Percentiles rank a stretch among this genome's conserved stretches.
phyloP scores from a whole-genome alignment of 2,797 vertebrate species.

The Chaunax sp. region DNA sequence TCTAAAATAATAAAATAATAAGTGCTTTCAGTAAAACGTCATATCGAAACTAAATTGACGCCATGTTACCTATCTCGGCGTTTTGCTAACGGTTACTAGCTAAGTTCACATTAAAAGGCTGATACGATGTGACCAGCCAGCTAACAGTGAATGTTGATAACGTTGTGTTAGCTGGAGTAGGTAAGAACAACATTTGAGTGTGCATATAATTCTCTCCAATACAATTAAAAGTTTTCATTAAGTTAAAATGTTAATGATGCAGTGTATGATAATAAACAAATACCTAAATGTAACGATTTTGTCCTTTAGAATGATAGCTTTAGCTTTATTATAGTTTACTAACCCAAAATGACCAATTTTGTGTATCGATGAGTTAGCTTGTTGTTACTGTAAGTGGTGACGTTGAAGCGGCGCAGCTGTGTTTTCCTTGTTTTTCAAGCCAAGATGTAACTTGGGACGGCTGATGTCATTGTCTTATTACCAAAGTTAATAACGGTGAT shows the following conservation, averaged over 20 bases:
- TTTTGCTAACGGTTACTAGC: conserved; percentile 38
- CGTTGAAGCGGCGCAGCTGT: not conserved
- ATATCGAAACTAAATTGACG: not conserved
- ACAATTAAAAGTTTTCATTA: not conserved
- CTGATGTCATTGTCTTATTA: not conserved
- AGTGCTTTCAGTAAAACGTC: not conserved
- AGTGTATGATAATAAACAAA: not conserved
- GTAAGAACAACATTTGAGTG: not conserved
- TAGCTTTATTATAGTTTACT: conserved; percentile 6
- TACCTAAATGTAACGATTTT: not conserved
- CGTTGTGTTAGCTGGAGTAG: conserved; percentile 8
- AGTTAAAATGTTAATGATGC: not conserved
- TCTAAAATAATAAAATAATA: not conserved
- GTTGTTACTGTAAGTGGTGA: conserved; percentile 12
- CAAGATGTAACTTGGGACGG: too few species aligned
- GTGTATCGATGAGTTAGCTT: conserved; percentile 7
- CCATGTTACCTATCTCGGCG: not conserved
- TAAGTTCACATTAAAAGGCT: conserved; percentile 43
- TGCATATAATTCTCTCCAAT: not conserved
- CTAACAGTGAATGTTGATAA: conserved; percentile 25
- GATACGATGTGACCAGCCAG: conserved; percentile 43
- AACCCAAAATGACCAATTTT: conserved; percentile 17
- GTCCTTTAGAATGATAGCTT: not conserved
- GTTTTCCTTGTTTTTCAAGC: not conserved
- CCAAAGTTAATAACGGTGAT: too few species aligned